Base-by-base conservation (phyloP, 2,888 invertebrate species). In the Agriopis aurantiaria region DNA sequence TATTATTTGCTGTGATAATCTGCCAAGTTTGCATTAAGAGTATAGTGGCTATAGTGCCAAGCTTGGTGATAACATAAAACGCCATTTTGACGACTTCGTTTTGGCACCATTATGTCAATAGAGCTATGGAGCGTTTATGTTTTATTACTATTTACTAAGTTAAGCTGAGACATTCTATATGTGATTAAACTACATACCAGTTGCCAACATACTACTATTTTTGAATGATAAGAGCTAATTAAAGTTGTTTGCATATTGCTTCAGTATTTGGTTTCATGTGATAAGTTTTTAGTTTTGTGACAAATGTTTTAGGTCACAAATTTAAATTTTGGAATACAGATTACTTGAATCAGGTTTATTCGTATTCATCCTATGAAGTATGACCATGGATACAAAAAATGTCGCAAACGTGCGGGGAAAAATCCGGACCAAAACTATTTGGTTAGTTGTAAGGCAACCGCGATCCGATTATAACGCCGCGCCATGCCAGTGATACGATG, bases 41-140 rank as follows among this genome's bases (percentile, higher is more conserved):
- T 60, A 62, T 71, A 73, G 69, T 78, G 76, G 76, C 78, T 60
- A 64, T 71, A 73, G 69, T 78, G 76, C 78, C 78, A 78, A 78
- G 74, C 69, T 78, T 73, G 73, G 76, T 73, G 64, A 69, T 74
- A 66, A 12, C 68, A 52, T 51, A 43, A 56, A 33, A 53, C 12
- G 53, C 17, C 14, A 63, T 66, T 71, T 75, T 72, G 71, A 75
- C 69, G 68, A 73, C 69, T 70, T 69, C 58, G 61, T 71, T 69
- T 75, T 76, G 76, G 73, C 76, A 76, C 52, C 71, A 64, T 49
- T 57, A n/a, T 65, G 56, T 53, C n/a, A 65, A 61, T 59, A 63
- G 11, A 57, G 17, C 1, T n/a, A 49, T 56, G 3, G 55, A 57
- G 52, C 7, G 49, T 46, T 23, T 58, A 58, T 17, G 41, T 51